A percentile compares a stretch with the other conserved stretches of the same genome.
Conservation (phyloP, 1,140 invertebrate species). For the Aradophagus sp. region DNA sequence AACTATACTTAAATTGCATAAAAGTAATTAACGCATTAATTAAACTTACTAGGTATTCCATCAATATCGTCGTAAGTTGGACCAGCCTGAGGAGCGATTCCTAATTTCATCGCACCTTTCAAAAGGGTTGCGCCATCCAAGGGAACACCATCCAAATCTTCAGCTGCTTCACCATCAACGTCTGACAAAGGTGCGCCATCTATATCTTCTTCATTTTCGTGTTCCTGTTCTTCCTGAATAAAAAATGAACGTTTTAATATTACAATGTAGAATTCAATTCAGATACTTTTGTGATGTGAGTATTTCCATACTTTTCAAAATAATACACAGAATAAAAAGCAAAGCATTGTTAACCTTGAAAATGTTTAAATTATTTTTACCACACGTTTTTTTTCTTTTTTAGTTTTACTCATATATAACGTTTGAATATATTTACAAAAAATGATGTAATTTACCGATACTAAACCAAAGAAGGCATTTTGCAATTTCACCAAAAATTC, state of each 20-base stretch:
- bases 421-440: too few relatives aligned
- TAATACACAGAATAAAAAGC: too few relatives aligned
- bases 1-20: too few relatives aligned
- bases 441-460: too few relatives aligned
- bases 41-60: constrained; percentile 81
- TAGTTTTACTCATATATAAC: too few relatives aligned
- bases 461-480: constrained; percentile 90
- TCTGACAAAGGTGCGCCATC: constrained; percentile 82
- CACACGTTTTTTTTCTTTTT: too few relatives aligned
- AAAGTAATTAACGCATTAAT: constrained; percentile 1
- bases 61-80: constrained; percentile 82
- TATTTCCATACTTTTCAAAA: neutral
- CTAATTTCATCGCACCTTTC: constrained; percentile 80
- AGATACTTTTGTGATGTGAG: too few relatives aligned
- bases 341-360: too few relatives aligned
- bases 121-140: constrained; percentile 87
- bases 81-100: constrained; percentile 69
- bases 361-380: too few relatives aligned
- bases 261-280: too few relatives aligned
- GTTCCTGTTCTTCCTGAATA: constrained; percentile 68
- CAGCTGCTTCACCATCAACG: constrained; percentile 77
- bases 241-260: neutral
- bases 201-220: constrained; percentile 77
- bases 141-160: constrained; percentile 87
- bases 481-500: constrained; percentile 94